Evolutionary conservation across 2,888 invertebrate species (phyloP), one percentile per base, ranked within the genome.

Genomic region (Timema podura): DNA sequence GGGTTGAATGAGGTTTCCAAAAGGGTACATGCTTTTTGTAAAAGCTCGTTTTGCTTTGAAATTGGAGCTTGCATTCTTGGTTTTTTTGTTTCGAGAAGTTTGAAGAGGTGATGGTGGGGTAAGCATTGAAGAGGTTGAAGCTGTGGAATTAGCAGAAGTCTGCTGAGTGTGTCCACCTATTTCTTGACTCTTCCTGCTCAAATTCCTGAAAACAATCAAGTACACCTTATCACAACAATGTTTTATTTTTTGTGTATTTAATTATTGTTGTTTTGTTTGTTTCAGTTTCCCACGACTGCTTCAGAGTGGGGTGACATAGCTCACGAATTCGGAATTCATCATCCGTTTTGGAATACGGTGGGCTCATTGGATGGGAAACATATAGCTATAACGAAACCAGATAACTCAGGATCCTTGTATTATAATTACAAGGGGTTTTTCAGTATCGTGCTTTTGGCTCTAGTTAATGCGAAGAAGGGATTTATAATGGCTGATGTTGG

Each of bases 341-440:
- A 51, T n/a, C 51, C 1, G n/a, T 51, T 51, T 51, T 51, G 2
- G 51, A 51, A 51, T 51, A 51, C 51, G 11, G 51, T 51, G 51
- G 51, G 51, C 51, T 51, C 51, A 13, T n/a, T 51, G 51, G 51
- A 51, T 51, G 51, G 51, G 51, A 51, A 51, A 51, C 51, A 51
- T 51, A n/a, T 51, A 51, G 30, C 30, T 51, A 51, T 51, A 13
- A 51, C n/a, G 11, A 51, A 51, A 51, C 51, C 51, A n/a, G 1
- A 51, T 51, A 51, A 51, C 51, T 1, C 51, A n/a, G 51, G 51
- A 2, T 51, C 11, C n/a, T 51, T 51, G 51, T 51, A 51, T 51
- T 51, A 51, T n/a, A 51, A 30, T 30, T 13, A 51, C 51, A 51
- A 51, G 51, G 51, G 51, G 1, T 51, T 51, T 51, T 51, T 51